Conservation (phyloP, 1,140 invertebrate genomes). For the Caerostris darwini region DNA sequence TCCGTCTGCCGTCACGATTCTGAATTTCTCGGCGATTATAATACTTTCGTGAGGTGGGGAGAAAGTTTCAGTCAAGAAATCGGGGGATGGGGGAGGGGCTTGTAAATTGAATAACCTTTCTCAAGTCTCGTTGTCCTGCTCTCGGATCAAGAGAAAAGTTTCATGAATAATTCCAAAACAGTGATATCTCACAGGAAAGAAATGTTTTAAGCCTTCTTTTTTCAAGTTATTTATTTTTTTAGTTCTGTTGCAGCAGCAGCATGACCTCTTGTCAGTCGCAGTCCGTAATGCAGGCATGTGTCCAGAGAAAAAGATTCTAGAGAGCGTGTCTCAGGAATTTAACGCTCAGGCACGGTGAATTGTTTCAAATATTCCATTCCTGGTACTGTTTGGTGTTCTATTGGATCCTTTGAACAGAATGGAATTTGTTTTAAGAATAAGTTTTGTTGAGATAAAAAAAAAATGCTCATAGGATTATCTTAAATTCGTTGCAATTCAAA, state of each 20-base stretch:
- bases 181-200: constrained; percentile 31
- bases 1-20: constrained; percentile 45
- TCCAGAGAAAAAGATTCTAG: neutral
- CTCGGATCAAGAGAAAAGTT: neutral
- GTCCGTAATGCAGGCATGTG: neutral
- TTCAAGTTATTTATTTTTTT: neutral
- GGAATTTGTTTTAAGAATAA: too few relatives aligned
- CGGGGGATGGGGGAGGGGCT: neutral
- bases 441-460: too few relatives aligned
- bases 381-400: neutral
- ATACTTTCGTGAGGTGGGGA: constrained; percentile 42
- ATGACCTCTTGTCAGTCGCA: neutral
- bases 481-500: too few relatives aligned
- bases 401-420: neutral
- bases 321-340: neutral
- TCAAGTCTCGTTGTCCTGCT: constrained; percentile 10
- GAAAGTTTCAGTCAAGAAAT: constrained; percentile 48
- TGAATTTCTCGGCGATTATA: constrained; percentile 67
- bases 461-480: too few relatives aligned
- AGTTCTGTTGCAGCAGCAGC: neutral
- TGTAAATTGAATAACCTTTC: constrained; percentile 69
- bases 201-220: neutral
- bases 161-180: constrained; percentile 63
- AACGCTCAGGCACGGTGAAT: neutral
- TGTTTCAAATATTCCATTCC: neutral